Percentiles rank a stretch among this genome's conserved stretches.
Conservation (phyloP, 2,888 invertebrate species). For the Drosophila hawaiiensis region DNA sequence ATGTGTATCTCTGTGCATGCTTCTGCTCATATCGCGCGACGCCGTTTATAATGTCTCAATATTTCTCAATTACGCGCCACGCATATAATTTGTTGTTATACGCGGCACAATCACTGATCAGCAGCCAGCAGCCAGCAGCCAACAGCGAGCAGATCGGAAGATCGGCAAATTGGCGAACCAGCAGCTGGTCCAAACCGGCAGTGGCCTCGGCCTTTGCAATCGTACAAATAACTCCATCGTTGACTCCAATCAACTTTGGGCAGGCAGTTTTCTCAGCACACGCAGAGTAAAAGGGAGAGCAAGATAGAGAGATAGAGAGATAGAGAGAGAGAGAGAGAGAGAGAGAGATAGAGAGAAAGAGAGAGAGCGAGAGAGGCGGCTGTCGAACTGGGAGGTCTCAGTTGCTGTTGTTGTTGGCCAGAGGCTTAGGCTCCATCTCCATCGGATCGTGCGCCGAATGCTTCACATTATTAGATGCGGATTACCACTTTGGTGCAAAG, state of each 20-base stretch:
- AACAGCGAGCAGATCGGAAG: slow-evolving; percentile 37
- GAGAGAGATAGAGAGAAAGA: background rate
- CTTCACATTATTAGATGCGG: slow-evolving; percentile 84
- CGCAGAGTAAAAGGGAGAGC: background rate
- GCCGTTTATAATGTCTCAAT: slow-evolving; percentile 73
- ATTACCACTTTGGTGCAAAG: slow-evolving; percentile 80
- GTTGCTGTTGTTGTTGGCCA: slow-evolving; percentile 18
- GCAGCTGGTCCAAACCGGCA: slow-evolving; percentile 45
- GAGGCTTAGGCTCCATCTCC: slow-evolving; percentile 32
- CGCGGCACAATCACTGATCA: slow-evolving; percentile 66
- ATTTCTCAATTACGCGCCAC: slow-evolving; percentile 77
- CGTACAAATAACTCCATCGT: slow-evolving; percentile 82
- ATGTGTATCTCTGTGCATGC: background rate
- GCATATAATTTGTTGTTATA: slow-evolving; percentile 80
- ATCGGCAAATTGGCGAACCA: slow-evolving; percentile 35
- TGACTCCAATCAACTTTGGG: slow-evolving; percentile 80
- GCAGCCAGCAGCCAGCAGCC: slow-evolving; percentile 26
- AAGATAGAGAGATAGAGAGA: background rate
- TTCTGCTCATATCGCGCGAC: slow-evolving; percentile 12
- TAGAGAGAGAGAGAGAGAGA: background rate
- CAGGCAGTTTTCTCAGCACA: slow-evolving; percentile 20
- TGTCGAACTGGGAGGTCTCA: slow-evolving; percentile 72
- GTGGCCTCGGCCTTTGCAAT: slow-evolving; percentile 58
- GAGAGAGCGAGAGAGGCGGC: slow-evolving; percentile 3
- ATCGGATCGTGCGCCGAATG: slow-evolving; percentile 81